A percentile compares a stretch with the other conserved stretches of the same genome.
These are phyloP conservation scores for Syngnathus acus DNA, from an alignment of 2,797 vertebrate genomes.

Conservation along the genomic window DNA sequence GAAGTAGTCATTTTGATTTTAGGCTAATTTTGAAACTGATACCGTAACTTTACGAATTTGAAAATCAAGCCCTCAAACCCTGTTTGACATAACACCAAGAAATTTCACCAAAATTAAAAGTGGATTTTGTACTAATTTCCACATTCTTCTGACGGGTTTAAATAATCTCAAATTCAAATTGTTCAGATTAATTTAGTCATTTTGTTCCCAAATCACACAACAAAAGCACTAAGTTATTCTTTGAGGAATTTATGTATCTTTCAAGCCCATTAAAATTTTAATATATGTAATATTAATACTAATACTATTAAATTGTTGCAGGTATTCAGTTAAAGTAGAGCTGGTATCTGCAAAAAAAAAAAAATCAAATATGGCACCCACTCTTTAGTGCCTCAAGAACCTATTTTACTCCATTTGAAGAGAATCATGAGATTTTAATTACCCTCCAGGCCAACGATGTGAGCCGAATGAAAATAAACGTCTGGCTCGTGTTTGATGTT, in stretches of 20 bases:
- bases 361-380: background rate
- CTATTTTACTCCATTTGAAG: background rate
- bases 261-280: too few relatives aligned
- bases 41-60: too few relatives aligned
- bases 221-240: too few relatives aligned
- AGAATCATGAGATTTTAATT: slow-evolving; percentile 5
- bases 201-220: too few relatives aligned
- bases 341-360: background rate
- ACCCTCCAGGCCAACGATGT: slow-evolving; percentile 5
- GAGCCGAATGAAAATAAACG: slow-evolving; percentile 11
- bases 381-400: background rate
- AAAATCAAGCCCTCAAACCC: too few relatives aligned
- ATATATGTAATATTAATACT: background rate
- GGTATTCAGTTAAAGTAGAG: background rate
- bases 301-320: background rate
- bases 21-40: background rate
- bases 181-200: too few relatives aligned
- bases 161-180: too few relatives aligned
- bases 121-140: too few relatives aligned
- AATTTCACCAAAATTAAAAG: too few relatives aligned
- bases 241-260: too few relatives aligned
- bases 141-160: too few relatives aligned
- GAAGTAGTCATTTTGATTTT: background rate
- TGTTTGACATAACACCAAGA: too few relatives aligned
- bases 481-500: slow-evolving; percentile 20